Percentiles rank a stretch among this genome's conserved stretches.
phyloP scores from a whole-genome alignment of 2,113 vertebrate genomes.

The Eretmochelys imbricata region DNA sequence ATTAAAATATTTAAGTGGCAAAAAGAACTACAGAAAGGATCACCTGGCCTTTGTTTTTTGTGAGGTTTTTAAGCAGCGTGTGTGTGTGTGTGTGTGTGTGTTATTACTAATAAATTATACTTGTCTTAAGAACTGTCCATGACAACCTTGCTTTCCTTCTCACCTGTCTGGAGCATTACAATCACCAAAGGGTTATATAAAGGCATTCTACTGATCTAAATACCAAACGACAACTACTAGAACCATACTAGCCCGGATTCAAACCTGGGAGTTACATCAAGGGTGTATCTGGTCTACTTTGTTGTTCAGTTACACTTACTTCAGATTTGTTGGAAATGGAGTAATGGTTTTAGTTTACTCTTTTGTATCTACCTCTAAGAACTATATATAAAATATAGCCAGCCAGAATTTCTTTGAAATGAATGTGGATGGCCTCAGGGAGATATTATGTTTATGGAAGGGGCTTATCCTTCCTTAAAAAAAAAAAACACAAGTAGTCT shows the following conservation, averaged over 20 bases:
- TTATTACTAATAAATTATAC: background rate
- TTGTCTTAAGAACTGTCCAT: background rate
- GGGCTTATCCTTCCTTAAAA: background rate
- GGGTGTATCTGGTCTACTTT: background rate
- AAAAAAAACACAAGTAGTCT: background rate
- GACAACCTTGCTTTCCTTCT: background rate
- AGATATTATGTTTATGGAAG: background rate
- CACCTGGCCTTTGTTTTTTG: background rate
- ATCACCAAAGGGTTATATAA: background rate
- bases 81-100: background rate
- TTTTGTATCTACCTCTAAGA: background rate
- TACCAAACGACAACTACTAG: background rate
- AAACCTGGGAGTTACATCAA: background rate
- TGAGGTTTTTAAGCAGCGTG: background rate
- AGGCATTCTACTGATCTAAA: background rate
- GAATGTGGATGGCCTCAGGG: background rate
- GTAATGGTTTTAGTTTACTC: background rate
- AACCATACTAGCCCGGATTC: background rate
- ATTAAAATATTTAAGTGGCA: background rate
- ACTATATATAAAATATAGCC: background rate
- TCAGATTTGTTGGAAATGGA: background rate
- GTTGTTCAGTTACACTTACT: background rate
- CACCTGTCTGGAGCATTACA: fast-evolving
- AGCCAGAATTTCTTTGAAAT: background rate
- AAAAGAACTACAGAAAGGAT: background rate